Base-by-base conservation (phyloP, 2,888 invertebrate genomes). In the Ophion ventricosus region DNA sequence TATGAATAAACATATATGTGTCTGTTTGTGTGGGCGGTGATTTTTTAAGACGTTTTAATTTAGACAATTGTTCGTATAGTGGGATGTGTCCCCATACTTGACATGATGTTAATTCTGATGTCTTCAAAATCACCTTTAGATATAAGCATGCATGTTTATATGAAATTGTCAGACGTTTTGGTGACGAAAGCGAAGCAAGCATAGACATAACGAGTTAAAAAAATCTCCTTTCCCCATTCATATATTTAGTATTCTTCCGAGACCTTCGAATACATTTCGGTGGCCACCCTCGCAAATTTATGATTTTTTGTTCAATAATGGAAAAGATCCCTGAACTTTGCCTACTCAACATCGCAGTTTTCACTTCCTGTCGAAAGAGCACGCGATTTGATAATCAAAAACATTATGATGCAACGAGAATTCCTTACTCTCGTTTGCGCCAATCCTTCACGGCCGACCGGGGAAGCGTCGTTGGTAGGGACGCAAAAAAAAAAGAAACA, bases 281-380 rank as follows among this genome's bases (percentile, higher is more conserved):
- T 49, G 49, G 61, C 40, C 25, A 25, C 26, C 43, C 43, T 49
- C 20, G 49, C 20, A 56, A 56, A 26, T 64, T 8, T 11, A 61
- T 14, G 8, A 29, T 61, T 43, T 7, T 49, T 78, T 3, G 35
- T 56, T 49, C 26, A 69, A 14, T 49, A 29, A 14, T 11, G 49
- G 29, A n/a, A 3, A n/a, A 35, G 17, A 25, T 11, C 61, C 69
- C 25, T 61, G 77, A 78, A 29, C 61, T 61, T 69, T 69, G 20
- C 10, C 11, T 8, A 69, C 49, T 20, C 23, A 29, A 17, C 59
- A 4, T 14, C 5, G 23, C 7, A 35, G 7, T 23, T 40, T 20
- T 61, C 14, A n/a, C 57, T 61, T 49, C 8, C 49, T 69, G 25
- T 25, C 17, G n/a, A 69, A 76, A 64, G 4, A 25, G 25, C 56